Evolutionary conservation across 2,888 invertebrate species (phyloP).

Genomic region (Limnephilus auricula): DNA sequence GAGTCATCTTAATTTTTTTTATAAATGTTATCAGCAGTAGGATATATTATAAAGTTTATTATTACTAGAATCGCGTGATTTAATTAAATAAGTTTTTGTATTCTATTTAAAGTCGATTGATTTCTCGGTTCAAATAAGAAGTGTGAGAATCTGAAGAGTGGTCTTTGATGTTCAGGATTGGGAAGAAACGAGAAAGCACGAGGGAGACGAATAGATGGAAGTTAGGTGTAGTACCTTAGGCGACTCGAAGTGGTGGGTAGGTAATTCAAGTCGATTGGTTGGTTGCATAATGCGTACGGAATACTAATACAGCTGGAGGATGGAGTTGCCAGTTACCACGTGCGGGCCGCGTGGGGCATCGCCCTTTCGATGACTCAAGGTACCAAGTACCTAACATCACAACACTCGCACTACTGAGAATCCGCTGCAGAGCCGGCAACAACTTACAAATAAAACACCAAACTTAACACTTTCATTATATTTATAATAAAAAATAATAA

Average conservation of each 20-base stretch:
- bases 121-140: not conserved
- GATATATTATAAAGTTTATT: too few relatives aligned
- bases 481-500: not conserved
- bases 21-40: too few relatives aligned
- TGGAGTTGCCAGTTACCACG: slow-evolving; percentile 12
- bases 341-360: slow-evolving; percentile 43
- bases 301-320: slow-evolving; percentile 41
- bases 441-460: not conserved
- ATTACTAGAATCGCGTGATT: too few relatives aligned
- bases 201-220: not conserved
- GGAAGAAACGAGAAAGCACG: not conserved
- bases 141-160: not conserved
- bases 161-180: not conserved
- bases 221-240: not conserved
- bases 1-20: too few relatives aligned
- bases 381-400: not conserved
- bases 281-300: slow-evolving; percentile 43
- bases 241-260: not conserved
- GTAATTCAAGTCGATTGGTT: not conserved
- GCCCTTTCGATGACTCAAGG: slow-evolving; percentile 42
- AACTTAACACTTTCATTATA: not conserved
- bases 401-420: not conserved
- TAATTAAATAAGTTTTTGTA: not conserved
- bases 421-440: not conserved
- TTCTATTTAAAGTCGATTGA: not conserved